These are phyloP conservation scores for Delphinapterus leucas DNA, from an alignment of 2,113 vertebrate species.

Conservation along the genomic window DNA sequence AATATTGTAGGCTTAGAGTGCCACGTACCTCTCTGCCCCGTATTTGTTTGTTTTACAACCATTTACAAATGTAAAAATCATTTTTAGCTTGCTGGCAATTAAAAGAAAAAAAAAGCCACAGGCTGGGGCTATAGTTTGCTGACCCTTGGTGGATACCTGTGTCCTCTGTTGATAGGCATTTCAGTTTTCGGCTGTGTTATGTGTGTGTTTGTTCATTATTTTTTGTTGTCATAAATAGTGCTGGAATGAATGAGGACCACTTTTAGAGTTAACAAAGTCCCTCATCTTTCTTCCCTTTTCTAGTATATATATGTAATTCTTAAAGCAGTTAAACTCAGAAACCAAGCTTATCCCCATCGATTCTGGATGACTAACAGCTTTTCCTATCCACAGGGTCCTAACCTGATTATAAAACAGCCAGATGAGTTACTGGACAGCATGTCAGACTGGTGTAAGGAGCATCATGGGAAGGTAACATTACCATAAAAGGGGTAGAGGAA, in stretches of 20 bases:
- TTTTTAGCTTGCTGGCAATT: neutral
- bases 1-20: constrained; percentile 22
- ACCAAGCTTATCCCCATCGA: neutral
- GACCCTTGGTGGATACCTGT: neutral
- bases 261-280: neutral
- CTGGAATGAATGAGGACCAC: neutral
- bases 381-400: constrained; percentile 88
- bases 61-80: neutral
- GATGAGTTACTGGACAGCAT: constrained; percentile 93
- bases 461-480: constrained; percentile 92
- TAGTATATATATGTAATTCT: neutral
- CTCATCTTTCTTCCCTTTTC: neutral
- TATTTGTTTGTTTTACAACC: neutral
- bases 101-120: neutral
- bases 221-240: neutral
- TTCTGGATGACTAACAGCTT: constrained; percentile 33
- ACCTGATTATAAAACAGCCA: constrained; percentile 95
- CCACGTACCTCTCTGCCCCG: neutral
- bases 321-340: neutral
- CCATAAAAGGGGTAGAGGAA: constrained; percentile 64
- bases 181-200: neutral
- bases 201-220: neutral
- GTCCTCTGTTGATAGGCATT: neutral
- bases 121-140: neutral
- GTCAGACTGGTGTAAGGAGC: constrained; percentile 98